phyloP scores from a whole-genome alignment of 2,113 vertebrate species.

The Chaenocephalus aceratus region DNA sequence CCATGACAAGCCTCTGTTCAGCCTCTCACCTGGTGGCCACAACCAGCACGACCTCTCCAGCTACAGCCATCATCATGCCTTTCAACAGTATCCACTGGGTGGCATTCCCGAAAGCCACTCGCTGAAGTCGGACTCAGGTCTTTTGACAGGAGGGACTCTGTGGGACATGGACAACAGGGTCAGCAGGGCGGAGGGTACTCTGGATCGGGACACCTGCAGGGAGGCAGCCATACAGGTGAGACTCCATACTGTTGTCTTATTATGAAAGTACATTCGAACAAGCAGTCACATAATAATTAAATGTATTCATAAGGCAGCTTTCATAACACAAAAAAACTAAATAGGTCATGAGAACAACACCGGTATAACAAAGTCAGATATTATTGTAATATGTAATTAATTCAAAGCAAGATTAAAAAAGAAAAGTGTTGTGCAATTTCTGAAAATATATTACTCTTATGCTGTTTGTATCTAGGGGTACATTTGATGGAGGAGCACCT shows the following conservation, averaged over 20 bases:
- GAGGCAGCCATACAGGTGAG: constrained; percentile 85
- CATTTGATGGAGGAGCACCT: constrained; percentile 93
- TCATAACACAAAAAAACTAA: too few species aligned
- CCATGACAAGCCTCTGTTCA: constrained; percentile 74
- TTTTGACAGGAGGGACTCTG: constrained; percentile 56
- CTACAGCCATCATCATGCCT: constrained; percentile 78
- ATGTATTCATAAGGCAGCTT: too few species aligned
- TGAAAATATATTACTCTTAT: not conserved
- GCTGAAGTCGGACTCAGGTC: constrained; percentile 61
- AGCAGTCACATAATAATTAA: too few species aligned
- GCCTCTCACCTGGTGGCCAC: constrained; percentile 69
- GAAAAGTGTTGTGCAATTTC: too few species aligned
- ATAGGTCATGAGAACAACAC: too few species aligned
- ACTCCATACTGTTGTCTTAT: not conserved
- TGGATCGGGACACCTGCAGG: constrained; percentile 73
- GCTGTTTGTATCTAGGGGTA: constrained; percentile 75
- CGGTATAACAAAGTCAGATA: too few species aligned
- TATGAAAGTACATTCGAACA: too few species aligned
- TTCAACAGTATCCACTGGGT: constrained; percentile 69
- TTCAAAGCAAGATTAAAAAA: too few species aligned
- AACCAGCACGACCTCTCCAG: constrained; percentile 64
- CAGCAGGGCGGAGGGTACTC: constrained; percentile 75
- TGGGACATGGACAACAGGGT: constrained; percentile 79
- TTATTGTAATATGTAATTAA: too few species aligned
- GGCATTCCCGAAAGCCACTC: constrained; percentile 61